Percentiles rank a stretch among this genome's conserved stretches.
phyloP scores from a whole-genome alignment of 2,113 vertebrate species.

The Stigmatopora argus region DNA sequence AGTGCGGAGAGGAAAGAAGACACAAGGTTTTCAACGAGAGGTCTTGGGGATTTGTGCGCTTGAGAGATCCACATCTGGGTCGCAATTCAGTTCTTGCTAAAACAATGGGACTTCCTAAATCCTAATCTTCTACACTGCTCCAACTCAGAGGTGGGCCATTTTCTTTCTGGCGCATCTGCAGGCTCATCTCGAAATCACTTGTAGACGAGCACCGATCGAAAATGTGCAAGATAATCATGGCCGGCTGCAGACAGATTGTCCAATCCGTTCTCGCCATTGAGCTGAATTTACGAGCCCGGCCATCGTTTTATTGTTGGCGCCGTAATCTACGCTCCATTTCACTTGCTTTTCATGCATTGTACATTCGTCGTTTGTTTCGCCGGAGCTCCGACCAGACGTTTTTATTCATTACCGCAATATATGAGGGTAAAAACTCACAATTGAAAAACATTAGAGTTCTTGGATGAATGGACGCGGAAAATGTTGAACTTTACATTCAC shows the following conservation, averaged over 20 bases:
- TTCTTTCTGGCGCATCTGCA: not conserved
- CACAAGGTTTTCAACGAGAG: not conserved
- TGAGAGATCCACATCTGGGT: conserved; percentile 3
- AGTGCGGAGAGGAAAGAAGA: not conserved
- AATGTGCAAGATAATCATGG: not conserved
- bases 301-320: not conserved
- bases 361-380: not conserved
- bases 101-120: not conserved
- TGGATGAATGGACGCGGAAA: not conserved
- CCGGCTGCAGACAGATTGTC: not conserved
- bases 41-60: conserved; percentile 6
- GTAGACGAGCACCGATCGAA: not conserved
- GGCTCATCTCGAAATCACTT: not conserved
- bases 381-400: not conserved
- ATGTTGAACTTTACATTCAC: not conserved
- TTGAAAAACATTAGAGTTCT: not conserved
- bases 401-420: not conserved
- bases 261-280: conserved; percentile 2
- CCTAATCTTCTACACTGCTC: conserved; percentile 1
- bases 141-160: no score
- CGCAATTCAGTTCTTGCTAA: not conserved
- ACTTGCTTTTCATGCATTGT: not conserved
- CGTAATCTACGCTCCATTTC: not conserved
- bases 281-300: not conserved
- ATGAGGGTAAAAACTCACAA: not conserved